Conservation (phyloP, 2,888 invertebrate species). For the Drosophila atripex region DNA sequence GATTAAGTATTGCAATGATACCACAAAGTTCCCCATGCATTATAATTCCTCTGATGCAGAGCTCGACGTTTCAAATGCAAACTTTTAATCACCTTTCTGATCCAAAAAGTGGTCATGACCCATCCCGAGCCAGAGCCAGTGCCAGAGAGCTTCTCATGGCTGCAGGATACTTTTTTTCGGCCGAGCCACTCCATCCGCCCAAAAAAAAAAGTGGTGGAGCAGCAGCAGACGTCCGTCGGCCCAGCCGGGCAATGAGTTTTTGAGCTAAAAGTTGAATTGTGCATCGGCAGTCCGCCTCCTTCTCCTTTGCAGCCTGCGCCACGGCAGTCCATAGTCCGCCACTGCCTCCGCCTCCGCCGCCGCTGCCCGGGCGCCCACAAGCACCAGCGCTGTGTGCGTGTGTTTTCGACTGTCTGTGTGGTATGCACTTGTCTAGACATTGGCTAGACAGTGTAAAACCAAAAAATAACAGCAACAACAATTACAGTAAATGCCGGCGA, state of each 20-base stretch:
- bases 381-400: slow-evolving; percentile 38
- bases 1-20: background rate
- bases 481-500: slow-evolving; percentile 67
- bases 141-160: slow-evolving; percentile 51
- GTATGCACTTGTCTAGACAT: slow-evolving; percentile 82
- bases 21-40: background rate
- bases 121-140: slow-evolving; percentile 19
- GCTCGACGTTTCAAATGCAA: slow-evolving; percentile 12
- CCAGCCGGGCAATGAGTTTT: slow-evolving; percentile 76
- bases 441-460: slow-evolving; percentile 83
- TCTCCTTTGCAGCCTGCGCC: slow-evolving; percentile 18
- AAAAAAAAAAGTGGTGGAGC: slow-evolving; percentile 16
- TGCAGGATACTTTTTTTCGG: slow-evolving; percentile 66
- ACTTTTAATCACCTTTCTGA: slow-evolving; percentile 41
- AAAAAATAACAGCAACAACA: slow-evolving; percentile 66
- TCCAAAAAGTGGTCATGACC: slow-evolving; percentile 34
- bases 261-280: slow-evolving; percentile 79
- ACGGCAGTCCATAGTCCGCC: slow-evolving; percentile 12
- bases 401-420: slow-evolving; percentile 70
- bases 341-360: slow-evolving; percentile 9
- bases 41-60: slow-evolving; percentile 4
- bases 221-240: slow-evolving; percentile 18
- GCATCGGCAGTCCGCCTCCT: slow-evolving; percentile 61
- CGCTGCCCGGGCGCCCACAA: background rate
- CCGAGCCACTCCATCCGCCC: slow-evolving; percentile 19